Conservation (phyloP, 92 coral and sea anemone genomes). For the Scolanthus callimorphus region DNA sequence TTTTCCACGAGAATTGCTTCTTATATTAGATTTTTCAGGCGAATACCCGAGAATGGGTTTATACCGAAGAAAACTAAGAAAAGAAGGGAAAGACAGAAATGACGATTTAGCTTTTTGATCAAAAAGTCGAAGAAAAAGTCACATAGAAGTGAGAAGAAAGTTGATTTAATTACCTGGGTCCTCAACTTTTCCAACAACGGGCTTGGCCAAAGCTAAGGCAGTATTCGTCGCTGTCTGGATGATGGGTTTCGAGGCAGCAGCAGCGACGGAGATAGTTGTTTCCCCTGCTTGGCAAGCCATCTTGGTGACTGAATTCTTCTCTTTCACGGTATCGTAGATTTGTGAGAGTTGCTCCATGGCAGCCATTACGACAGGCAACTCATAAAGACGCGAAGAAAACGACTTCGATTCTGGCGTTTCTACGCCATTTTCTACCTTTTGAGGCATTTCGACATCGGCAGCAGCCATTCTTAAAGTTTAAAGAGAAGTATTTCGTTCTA, state of each 20-base stretch:
- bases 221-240: slow-evolving; percentile 63
- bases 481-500: no score
- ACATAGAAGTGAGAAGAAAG: not conserved
- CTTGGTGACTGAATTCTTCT: slow-evolving; percentile 73
- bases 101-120: no score
- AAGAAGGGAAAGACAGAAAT: no score
- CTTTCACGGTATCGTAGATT: slow-evolving; percentile 79
- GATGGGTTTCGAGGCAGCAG: slow-evolving; percentile 76
- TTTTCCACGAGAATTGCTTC: no score
- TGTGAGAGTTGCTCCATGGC: slow-evolving; percentile 79
- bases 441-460: slow-evolving; percentile 60
- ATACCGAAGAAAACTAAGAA: no score
- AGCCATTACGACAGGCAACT: slow-evolving; percentile 87
- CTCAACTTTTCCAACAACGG: slow-evolving; percentile 78
- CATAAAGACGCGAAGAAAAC: slow-evolving; percentile 67
- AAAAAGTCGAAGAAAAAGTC: no score
- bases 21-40: no score
- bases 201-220: slow-evolving; percentile 79
- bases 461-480: slow-evolving; percentile 31
- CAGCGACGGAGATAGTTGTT: slow-evolving; percentile 73
- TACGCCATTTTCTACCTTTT: slow-evolving; percentile 17
- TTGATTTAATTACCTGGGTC: slow-evolving; percentile 62
- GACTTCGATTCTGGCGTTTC: slow-evolving; percentile 55
- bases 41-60: no score
- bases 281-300: slow-evolving; percentile 96